Conservation (phyloP, 2,797 vertebrate genomes). For the Urocyon cinereoargenteus region DNA sequence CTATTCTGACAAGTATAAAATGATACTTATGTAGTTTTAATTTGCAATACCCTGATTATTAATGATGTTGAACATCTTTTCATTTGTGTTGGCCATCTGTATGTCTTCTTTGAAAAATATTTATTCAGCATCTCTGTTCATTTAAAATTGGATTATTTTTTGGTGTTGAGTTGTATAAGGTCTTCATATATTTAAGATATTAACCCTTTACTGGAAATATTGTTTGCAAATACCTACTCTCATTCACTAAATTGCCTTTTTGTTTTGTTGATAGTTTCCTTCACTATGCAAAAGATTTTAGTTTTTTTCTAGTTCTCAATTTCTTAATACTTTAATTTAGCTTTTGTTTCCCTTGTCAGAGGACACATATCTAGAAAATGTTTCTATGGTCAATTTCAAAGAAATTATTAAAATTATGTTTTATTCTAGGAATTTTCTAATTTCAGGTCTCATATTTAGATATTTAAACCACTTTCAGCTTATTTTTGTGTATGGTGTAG, state of each 20-base stretch:
- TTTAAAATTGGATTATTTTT: not conserved
- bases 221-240: not conserved
- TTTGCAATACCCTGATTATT: not conserved
- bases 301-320: not conserved
- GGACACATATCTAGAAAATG: not conserved
- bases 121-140: not conserved
- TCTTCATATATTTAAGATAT: not conserved
- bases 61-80: not conserved
- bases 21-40: not conserved
- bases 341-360: not conserved
- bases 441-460: not conserved
- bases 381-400: not conserved
- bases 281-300: not conserved
- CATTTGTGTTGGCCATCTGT: not conserved
- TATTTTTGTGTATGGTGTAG: not conserved
- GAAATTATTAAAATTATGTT: not conserved
- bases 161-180: not conserved
- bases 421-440: not conserved
- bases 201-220: not conserved
- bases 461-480: not conserved
- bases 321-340: not conserved
- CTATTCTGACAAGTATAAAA: not conserved
- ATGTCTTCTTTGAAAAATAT: not conserved
- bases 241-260: not conserved
- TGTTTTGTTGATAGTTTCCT: not conserved